Evolutionary conservation across 2,888 invertebrate genomes (phyloP), one percentile per base, ranked within the genome.

Genomic region (Ornithoptera priamus): DNA sequence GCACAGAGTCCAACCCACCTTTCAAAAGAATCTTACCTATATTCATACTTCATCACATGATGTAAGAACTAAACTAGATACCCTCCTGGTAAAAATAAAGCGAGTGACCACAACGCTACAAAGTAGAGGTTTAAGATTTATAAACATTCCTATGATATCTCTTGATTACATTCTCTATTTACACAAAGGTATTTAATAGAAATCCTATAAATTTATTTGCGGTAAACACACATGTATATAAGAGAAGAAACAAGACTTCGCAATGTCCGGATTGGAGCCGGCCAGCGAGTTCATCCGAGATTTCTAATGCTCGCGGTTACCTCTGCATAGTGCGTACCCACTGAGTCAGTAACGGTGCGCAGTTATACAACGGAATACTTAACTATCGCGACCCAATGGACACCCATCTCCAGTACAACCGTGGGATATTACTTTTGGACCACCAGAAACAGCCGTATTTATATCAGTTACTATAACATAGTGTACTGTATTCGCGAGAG

Each of bases 341-440:
- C 67, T 67, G 72, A 69, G 60, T 70, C 70, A 69, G 72, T 67
- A 62, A 65, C 66, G 24, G 22, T 63, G 70, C 72, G 72, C 72
- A 67, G 76, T 82, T 80, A 73, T 79, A 74, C 79, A 81, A 79
- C 79, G 73, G 69, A 71, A 76, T 73, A 71, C 80, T 77, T 83
- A 83, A 87, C 88, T 90, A 88, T 85, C 84, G 84, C 89, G 89
- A 85, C 85, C 89, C 82, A 88, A 84, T 90, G 87, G 83, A 73
- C 82, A 77, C 75, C 69, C 90, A 87, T 80, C 81, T 89, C 78
- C 90, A 90, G 50, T 15, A 30, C 50, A 17, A 18, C 20, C 20
- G 24, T 60, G 50, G 6, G 18, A 39, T 10, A 59, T 66, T 66
- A 59, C 60, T 66, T 60, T n/a, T 20, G 59, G n/a, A 50, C 59